A percentile compares a stretch with the other conserved stretches of the same genome.
phyloP scores from a whole-genome alignment of 2,888 invertebrate genomes.

The Agrochola lychnidis region DNA sequence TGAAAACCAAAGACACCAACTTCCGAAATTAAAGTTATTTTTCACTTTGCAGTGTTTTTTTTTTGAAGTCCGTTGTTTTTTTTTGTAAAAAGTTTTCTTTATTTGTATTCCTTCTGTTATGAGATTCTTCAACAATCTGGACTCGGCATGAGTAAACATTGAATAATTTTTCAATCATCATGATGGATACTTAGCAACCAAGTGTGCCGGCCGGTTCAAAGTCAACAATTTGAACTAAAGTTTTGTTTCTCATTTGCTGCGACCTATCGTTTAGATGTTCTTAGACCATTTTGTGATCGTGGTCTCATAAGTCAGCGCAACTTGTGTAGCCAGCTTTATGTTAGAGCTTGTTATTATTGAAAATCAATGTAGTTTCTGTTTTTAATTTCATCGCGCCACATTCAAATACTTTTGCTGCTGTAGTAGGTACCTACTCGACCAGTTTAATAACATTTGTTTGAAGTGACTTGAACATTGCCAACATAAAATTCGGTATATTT shows the following conservation, averaged over 20 bases:
- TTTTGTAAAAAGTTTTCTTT: no score
- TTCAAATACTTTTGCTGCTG: not conserved
- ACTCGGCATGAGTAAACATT: not conserved
- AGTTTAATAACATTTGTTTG: not conserved
- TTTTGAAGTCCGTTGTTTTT: no score
- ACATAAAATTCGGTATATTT: not conserved
- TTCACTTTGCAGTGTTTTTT: no score
- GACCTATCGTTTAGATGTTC: not conserved
- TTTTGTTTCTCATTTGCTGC: not conserved
- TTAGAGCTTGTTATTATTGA: not conserved
- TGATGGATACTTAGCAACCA: slow-evolving; percentile 4
- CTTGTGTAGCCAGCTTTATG: not conserved
- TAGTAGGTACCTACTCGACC: not conserved
- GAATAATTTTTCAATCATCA: slow-evolving; percentile 9
- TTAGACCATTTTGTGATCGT: not conserved
- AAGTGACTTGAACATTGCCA: not conserved
- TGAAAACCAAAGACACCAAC: no score
- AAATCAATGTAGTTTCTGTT: not conserved
- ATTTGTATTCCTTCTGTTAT: slow-evolving; percentile 1
- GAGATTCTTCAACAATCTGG: not conserved
- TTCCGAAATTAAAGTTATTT: no score
- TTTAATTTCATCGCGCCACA: not conserved
- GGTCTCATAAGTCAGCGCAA: not conserved
- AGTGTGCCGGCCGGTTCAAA: not conserved
- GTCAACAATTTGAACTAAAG: not conserved